A percentile compares a stretch with the other conserved stretches of the same genome.
These are phyloP conservation scores for Origma solitaria DNA, from an alignment of 2,113 vertebrate genomes.

Conservation along the genomic window DNA sequence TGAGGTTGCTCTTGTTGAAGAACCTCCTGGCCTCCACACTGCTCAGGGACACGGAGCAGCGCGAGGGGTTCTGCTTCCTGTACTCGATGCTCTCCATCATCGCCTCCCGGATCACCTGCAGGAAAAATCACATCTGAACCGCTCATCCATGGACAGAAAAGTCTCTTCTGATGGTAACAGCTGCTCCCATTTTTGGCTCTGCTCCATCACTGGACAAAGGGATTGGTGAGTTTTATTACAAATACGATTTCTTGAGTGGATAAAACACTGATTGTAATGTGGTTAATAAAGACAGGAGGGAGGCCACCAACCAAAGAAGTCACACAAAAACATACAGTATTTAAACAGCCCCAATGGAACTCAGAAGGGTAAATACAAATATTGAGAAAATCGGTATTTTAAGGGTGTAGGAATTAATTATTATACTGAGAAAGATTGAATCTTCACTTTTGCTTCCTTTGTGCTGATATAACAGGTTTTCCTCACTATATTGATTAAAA, in stretches of 20 bases:
- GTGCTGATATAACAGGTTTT: not conserved
- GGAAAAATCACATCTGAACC: not conserved
- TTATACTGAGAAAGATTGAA: not conserved
- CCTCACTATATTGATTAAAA: not conserved
- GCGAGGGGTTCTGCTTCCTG: conserved; percentile 82
- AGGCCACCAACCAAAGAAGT: not conserved
- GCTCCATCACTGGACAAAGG: not conserved
- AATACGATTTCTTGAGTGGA: not conserved
- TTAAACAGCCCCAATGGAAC: not conserved
- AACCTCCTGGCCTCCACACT: conserved; percentile 82
- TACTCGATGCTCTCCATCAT: conserved; percentile 86
- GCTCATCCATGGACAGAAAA: not conserved
- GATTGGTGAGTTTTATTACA: not conserved
- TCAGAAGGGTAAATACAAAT: not conserved
- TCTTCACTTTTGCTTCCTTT: not conserved
- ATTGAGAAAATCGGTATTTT: not conserved
- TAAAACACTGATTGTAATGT: not conserved
- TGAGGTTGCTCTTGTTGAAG: conserved; percentile 74
- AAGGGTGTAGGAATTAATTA: not conserved
- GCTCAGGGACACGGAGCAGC: conserved; percentile 79
- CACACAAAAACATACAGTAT: not conserved
- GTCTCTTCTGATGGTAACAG: not conserved
- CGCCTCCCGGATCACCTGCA: conserved; percentile 88
- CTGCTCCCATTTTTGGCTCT: not conserved
- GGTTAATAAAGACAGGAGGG: not conserved